Evolutionary conservation across 2,113 vertebrate genomes (phyloP).

Genomic region (Sigmodon hispidus): DNA sequence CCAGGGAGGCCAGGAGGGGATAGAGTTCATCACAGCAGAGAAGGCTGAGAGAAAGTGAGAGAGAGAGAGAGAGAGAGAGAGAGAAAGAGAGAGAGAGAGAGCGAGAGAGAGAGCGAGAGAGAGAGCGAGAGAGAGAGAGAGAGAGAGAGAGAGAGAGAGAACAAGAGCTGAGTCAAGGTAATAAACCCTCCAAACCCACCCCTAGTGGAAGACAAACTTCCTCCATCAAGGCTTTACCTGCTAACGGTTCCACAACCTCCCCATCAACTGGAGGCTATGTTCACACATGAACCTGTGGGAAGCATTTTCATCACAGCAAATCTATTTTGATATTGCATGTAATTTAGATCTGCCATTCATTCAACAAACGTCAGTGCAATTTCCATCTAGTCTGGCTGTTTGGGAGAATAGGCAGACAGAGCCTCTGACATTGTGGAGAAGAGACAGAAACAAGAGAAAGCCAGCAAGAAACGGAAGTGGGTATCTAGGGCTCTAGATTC

Average conservation of each 20-base stretch:
- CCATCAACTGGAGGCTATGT: background rate
- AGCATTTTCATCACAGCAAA: background rate
- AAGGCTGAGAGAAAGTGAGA: no score
- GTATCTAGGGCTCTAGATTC: background rate
- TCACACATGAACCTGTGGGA: background rate
- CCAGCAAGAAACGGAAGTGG: rapidly evolving
- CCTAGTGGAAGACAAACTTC: background rate
- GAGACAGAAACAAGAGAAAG: background rate
- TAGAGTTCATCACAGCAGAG: background rate
- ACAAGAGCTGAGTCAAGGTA: background rate
- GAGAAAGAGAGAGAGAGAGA: no score
- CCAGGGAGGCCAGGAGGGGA: background rate
- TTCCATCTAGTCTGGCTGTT: background rate
- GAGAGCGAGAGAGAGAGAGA: no score
- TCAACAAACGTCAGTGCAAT: background rate
- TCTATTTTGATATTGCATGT: background rate
- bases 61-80: no score
- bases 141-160: no score
- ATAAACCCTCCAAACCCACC: background rate
- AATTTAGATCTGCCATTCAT: background rate
- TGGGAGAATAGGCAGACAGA: background rate
- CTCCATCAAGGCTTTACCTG: background rate
- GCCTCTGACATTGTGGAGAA: background rate
- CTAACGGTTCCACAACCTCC: background rate
- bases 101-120: no score